Conservation (phyloP, 1,140 invertebrate genomes). For the Lordiphosa collinella region DNA sequence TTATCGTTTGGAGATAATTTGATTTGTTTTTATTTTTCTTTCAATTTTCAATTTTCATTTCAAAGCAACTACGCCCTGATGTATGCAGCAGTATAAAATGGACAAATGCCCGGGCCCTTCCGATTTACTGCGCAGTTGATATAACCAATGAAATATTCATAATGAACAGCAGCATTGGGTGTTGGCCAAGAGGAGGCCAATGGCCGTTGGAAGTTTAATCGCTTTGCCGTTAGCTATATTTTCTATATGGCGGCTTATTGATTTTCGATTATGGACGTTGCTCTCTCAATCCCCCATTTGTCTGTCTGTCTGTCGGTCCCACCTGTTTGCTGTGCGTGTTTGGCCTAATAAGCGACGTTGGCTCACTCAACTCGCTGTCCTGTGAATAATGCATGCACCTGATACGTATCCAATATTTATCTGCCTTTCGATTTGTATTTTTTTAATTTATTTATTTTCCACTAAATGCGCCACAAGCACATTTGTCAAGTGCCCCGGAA, state of each 20-base stretch:
- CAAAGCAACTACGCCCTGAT: slow-evolving; percentile 3
- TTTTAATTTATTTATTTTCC: slow-evolving; percentile 26
- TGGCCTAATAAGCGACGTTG: slow-evolving; percentile 48
- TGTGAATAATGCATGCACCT: slow-evolving; percentile 34
- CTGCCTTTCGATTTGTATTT: slow-evolving; percentile 47
- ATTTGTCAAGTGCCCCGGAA: slow-evolving; percentile 36
- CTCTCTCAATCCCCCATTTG: slow-evolving; percentile 15
- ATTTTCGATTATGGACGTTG: slow-evolving; percentile 69
- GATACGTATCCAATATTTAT: slow-evolving; percentile 59
- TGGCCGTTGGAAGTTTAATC: slow-evolving; percentile 32
- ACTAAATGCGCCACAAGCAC: slow-evolving; percentile 26
- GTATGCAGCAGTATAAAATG: slow-evolving; percentile 10
- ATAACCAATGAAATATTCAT: slow-evolving; percentile 59
- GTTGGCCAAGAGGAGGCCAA: slow-evolving; percentile 6
- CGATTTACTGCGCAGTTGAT: slow-evolving; percentile 48
- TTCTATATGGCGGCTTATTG: slow-evolving; percentile 51
- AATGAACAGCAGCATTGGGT: slow-evolving; percentile 12
- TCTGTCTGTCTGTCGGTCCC: slow-evolving; percentile 15
- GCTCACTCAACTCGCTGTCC: neutral
- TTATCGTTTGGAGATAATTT: too few species aligned
- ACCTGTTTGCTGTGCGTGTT: slow-evolving; percentile 67
- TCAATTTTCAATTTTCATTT: too few species aligned
- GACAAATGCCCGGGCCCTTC: slow-evolving; percentile 11
- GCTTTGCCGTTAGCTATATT: slow-evolving; percentile 25
- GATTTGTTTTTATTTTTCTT: too few species aligned